Base-by-base conservation (phyloP, 2,797 vertebrate genomes). In the Melanogrammus aeglefinus region DNA sequence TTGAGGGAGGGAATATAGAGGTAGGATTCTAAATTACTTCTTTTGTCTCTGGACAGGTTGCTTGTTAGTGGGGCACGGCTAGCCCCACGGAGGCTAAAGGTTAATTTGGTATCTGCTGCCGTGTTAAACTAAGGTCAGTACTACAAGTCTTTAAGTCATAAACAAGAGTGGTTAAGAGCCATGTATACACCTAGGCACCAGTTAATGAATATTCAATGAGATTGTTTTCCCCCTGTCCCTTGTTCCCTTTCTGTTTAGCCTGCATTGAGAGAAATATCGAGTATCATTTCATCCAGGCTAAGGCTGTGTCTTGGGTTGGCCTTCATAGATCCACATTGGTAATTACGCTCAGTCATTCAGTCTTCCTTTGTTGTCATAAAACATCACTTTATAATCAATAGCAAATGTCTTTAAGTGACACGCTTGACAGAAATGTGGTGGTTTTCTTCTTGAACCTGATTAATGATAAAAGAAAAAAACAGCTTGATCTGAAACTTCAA, bases 71-170 rank as follows among this genome's bases (percentile, higher is more conserved):
- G 91, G 92, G 91, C 94, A 93, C 92, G 85, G 91, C 89, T 93
- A 94, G 93, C 90, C 92, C 93, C 88, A 90, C 88, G 85, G 92
- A 93, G 95, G 94, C 92, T 93, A 94, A 93, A 95, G 95, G 95
- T 94, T 95, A 95, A 95, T 95, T 95, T 94, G 94, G 90, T 95
- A 95, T 95, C 94, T 95, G 94, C 93, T 91, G 89, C 93, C 87
- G 92, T 94, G 94, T 95, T 95, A 95, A 94, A 94, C 93, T 94
- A 93, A 94, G 94, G 94, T 95, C 95, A 95, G 90, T 89, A 89
- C 91, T 94, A 94, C 95, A 95, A 94, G 93, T 94, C 94, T 93
- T 94, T 94, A 94, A 95, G 93, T 94, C 94, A 95, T 94, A 95
- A 95, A 95, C 94, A 94, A 93, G 92, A 92, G 91, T 93, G 94